These are phyloP conservation scores for Bugula neritina DNA, from an alignment of 2,888 invertebrate species.

Conservation along the genomic window DNA sequence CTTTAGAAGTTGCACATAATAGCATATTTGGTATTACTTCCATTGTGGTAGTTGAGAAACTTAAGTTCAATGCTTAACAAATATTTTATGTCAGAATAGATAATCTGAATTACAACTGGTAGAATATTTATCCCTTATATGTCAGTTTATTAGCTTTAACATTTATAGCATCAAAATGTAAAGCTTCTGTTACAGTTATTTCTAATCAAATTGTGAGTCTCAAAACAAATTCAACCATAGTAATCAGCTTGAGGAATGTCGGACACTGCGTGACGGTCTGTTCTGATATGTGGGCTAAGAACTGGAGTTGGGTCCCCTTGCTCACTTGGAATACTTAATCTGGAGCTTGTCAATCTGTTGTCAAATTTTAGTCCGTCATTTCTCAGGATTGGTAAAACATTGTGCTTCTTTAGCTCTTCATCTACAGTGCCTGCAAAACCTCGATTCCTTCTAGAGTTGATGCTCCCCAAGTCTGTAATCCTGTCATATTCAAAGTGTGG, in stretches of 20 bases:
- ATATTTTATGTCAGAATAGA: too few relatives aligned
- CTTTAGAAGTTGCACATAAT: too few relatives aligned
- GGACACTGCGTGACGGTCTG: slow-evolving; percentile 1
- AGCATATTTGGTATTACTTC: too few relatives aligned
- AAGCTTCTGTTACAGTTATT: too few relatives aligned
- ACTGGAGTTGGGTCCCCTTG: slow-evolving; percentile 16
- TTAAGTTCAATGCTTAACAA: too few relatives aligned
- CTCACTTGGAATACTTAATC: slow-evolving; percentile 18
- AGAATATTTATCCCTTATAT: too few relatives aligned
- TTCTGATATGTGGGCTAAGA: not conserved
- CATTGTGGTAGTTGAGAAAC: too few relatives aligned
- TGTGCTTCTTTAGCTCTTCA: not conserved
- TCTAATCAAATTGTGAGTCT: too few relatives aligned
- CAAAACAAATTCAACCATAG: too few relatives aligned
- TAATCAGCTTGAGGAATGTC: slow-evolving; percentile 9
- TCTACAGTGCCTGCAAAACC: slow-evolving; percentile 13
- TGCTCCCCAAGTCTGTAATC: slow-evolving; percentile 13
- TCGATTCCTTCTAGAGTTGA: not conserved
- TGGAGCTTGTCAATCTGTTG: not conserved
- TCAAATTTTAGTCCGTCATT: not conserved
- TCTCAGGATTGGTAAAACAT: not conserved
- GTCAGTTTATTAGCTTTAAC: too few relatives aligned
- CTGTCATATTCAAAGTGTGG: slow-evolving; percentile 9
- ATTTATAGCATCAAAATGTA: too few relatives aligned
- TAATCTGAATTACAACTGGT: too few relatives aligned